A percentile compares a stretch with the other conserved stretches of the same genome.
Evolutionary conservation across 92 coral and sea anemone species (phyloP).

Genomic region (Paramuricea clavata): DNA sequence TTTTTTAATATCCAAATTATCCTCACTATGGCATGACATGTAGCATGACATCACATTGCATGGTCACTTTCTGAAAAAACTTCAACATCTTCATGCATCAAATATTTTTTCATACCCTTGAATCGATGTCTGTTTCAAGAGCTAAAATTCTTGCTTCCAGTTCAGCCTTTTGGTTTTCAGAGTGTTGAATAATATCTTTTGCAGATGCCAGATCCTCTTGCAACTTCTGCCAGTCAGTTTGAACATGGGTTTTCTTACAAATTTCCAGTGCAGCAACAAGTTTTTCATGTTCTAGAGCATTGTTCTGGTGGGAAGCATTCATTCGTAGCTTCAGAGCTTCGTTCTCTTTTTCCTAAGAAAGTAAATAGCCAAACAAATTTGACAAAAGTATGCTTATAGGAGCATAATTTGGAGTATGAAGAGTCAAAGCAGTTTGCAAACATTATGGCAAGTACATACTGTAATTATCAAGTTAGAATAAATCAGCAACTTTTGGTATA

Average conservation of each 20-base stretch:
- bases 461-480: too few relatives aligned
- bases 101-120: slow-evolving; percentile 29
- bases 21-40: neutral
- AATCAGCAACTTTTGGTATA: too few relatives aligned
- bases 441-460: too few relatives aligned
- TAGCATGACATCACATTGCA: neutral
- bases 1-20: too few relatives aligned
- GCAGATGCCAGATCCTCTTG: slow-evolving; percentile 81
- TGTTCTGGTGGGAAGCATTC: slow-evolving; percentile 88
- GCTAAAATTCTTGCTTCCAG: slow-evolving; percentile 12
- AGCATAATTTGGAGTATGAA: too few relatives aligned
- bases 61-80: neutral
- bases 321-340: slow-evolving; percentile 95
- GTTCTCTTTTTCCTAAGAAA: slow-evolving; percentile 84
- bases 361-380: neutral
- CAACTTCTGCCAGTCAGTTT: slow-evolving; percentile 72
- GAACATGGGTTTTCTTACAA: slow-evolving; percentile 32
- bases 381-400: too few relatives aligned
- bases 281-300: slow-evolving; percentile 77
- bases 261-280: slow-evolving; percentile 32
- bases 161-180: slow-evolving; percentile 15
- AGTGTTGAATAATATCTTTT: neutral
- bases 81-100: neutral
- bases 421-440: too few relatives aligned
- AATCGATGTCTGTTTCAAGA: neutral